Base-by-base conservation (phyloP, 2,888 invertebrate genomes). In the Margaritifera margaritifera region DNA sequence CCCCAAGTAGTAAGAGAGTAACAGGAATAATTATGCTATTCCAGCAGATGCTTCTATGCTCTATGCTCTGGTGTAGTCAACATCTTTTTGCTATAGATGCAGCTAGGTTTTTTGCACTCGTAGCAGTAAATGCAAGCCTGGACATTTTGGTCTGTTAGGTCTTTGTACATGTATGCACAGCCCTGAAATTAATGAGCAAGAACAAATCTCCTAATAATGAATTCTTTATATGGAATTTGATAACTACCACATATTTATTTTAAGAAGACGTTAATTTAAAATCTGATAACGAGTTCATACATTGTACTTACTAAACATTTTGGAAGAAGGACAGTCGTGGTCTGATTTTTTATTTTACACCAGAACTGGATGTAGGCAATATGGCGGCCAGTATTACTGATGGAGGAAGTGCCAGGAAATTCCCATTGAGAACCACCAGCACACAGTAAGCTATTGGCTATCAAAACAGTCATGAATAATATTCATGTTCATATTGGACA, bases 181-280 rank as follows among this genome's bases (percentile, higher is more conserved):
- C 74, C 70, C 68, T 70, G 25, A 19, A 67, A 69, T 61, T 25
- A 11, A 62, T 15, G 55, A 20, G 60, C 52, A 58, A 53, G 20
- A 53, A 52, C 52, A 27, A 31, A 51, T 42, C 51, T 52, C 42
- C 51, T 51, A 22, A 52, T 50, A 51, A 50, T 62, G 24, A 50
- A 50, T 62, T 62, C 51, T 22, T 62, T 62, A 42, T 22, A 51
- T 50, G 62, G n/a, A 42, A 50, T n/a, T 62, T 51, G 51, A 62
- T 62, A 50, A 53, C 31, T n/a, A 19, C 31, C 19, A 59, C 31
- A 27, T 27, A 27, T 27, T 31, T 27, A 31, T 27, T 15, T 6
- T 27, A 27, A 27, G 25, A 59, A 59, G 24, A 53, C 54, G 24
- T 22, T 63, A 24, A 63, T 63, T 20, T 63, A 53, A 54, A 53